phyloP scores from a whole-genome alignment of 2,113 vertebrate genomes.

The Chlamydotis undulata region DNA sequence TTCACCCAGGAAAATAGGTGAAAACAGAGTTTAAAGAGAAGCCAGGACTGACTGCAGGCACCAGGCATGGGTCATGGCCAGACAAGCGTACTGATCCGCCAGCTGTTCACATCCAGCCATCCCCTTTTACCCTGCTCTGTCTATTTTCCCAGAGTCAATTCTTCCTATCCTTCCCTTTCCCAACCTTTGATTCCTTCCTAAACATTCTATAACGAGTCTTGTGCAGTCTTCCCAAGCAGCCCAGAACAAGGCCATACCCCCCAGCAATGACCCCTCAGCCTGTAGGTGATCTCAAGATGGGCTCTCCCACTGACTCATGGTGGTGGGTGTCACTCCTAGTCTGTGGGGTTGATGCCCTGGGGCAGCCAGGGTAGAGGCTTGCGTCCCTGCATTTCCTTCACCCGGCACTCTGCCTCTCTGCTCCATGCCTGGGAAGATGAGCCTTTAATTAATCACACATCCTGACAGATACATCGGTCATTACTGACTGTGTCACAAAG shows the following conservation, averaged over 20 bases:
- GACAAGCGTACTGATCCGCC: not conserved
- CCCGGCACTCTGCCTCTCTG: fast-evolving
- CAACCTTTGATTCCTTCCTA: not conserved
- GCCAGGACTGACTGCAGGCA: not conserved
- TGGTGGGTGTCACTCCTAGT: fast-evolving
- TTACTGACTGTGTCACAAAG: not conserved
- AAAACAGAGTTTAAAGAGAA: not conserved
- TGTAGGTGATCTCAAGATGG: not conserved
- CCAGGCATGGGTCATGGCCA: not conserved
- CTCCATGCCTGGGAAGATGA: not conserved
- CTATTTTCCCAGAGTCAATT: not conserved
- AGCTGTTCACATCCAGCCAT: fast-evolving
- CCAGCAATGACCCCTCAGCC: not conserved
- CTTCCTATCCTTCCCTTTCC: not conserved
- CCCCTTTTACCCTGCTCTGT: not conserved
- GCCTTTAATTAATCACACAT: not conserved
- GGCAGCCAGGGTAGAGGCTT: not conserved
- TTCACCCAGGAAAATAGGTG: not conserved
- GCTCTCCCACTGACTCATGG: not conserved
- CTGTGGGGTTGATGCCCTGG: not conserved
- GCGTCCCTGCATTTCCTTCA: fast-evolving
- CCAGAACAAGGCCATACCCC: not conserved
- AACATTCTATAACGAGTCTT: not conserved
- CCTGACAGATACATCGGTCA: not conserved
- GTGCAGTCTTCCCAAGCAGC: not conserved